These are phyloP conservation scores for Cephalopachus bancanus DNA, from an alignment of 2,797 vertebrate genomes.

Conservation along the genomic window DNA sequence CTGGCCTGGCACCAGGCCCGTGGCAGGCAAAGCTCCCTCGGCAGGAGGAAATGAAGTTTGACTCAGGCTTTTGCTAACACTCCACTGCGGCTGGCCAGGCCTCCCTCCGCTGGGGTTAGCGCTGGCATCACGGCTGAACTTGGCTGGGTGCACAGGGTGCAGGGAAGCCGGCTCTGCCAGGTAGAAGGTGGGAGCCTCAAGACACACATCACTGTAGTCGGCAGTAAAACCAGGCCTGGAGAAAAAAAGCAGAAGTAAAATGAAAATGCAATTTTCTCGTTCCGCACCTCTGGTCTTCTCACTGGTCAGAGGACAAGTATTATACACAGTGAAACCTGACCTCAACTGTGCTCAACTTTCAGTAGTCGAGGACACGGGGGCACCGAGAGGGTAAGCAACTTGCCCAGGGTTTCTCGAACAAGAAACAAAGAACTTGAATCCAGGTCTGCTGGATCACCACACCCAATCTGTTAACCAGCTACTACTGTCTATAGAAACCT, in stretches of 20 bases:
- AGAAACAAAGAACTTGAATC: neutral
- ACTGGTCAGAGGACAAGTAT: fast-evolving
- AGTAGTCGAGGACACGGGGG: neutral
- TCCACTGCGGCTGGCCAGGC: neutral
- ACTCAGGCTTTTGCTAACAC: neutral
- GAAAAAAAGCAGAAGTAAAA: neutral
- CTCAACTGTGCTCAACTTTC: neutral
- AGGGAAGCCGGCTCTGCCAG: neutral
- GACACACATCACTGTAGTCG: neutral
- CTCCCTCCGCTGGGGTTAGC: neutral
- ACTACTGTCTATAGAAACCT: neutral
- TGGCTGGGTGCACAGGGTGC: neutral
- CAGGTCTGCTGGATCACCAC: neutral
- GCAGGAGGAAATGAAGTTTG: conserved; percentile 67
- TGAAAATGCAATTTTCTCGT: fast-evolving
- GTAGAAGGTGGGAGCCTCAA: neutral
- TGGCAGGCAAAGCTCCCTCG: neutral
- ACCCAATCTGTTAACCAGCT: neutral
- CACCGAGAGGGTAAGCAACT: no score
- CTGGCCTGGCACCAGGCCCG: conserved; percentile 51
- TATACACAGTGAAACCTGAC: neutral
- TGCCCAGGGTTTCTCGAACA: neutral
- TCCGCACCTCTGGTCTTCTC: neutral
- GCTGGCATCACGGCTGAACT: fast-evolving
- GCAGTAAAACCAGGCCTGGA: neutral